A percentile compares a stretch with the other conserved stretches of the same genome.
phyloP scores from a whole-genome alignment of 92 coral and sea anemone species.

The Zoanthus sociatus region DNA sequence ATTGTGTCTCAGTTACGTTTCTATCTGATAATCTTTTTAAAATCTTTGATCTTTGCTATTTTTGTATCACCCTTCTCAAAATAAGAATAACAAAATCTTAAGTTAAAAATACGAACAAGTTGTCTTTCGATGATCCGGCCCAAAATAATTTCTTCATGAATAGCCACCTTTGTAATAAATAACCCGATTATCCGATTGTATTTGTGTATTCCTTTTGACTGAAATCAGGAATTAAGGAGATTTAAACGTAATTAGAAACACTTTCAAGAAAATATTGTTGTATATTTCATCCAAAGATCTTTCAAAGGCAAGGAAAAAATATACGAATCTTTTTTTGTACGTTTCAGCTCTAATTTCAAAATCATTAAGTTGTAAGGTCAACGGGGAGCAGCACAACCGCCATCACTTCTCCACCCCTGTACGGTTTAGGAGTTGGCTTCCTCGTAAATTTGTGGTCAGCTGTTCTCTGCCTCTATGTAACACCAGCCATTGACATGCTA shows the following conservation, averaged over 20 bases:
- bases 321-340: background rate
- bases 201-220: background rate
- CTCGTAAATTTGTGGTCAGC: conserved; percentile 12
- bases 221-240: conserved; percentile 3
- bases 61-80: background rate
- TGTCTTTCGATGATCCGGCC: background rate
- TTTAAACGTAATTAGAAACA: background rate
- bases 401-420: conserved; percentile 20
- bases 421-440: conserved; percentile 32
- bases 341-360: background rate
- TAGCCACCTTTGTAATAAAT: conserved; percentile 13
- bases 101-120: background rate
- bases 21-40: conserved; percentile 39
- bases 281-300: background rate
- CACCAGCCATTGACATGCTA: conserved; percentile 23
- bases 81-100: conserved; percentile 9
- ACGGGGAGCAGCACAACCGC: conserved; percentile 1
- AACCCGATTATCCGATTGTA: background rate
- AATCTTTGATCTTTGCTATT: conserved; percentile 8
- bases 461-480: background rate
- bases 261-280: background rate
- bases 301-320: conserved; percentile 1
- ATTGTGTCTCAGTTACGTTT: conserved; percentile 24
- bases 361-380: conserved; percentile 22
- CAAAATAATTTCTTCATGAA: conserved; percentile 31